Base-by-base conservation (phyloP, 1,140 invertebrate genomes). In the Mizuhopecten yessoensis region DNA sequence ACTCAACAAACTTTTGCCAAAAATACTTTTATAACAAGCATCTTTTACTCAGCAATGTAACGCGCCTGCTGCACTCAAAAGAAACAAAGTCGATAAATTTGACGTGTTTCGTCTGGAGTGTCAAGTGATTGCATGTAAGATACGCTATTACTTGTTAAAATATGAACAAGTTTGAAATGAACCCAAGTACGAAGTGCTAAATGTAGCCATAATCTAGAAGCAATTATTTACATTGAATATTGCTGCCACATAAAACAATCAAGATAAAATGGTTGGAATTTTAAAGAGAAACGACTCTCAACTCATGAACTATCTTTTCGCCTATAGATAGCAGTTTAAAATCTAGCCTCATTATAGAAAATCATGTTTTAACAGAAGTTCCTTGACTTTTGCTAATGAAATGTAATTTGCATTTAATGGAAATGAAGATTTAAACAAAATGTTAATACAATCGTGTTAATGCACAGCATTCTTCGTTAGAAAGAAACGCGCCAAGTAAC, bases 1-100 rank as follows among this genome's bases (percentile, higher is more conserved):
- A 75, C 57, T 75, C 57, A 75, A 75, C 57, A 13, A 75, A 75
- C 23, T 75, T 75, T 75, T 75, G 57, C 57, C 57, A 75, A 75
- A 75, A 75, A 75, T 75, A 75, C 57, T 29, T 75, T 75, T 75
- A 75, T 75, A 29, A 29, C 57, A 75, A 75, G 57, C 20, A n/a
- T 29, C n/a, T 75, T 75, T n/a, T 7, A n/a, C n/a, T n/a, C 23
- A 75, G 57, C 57, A 75, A 75, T 75, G 23, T 23, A n/a, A 75
- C 1, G 57, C 23, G 57, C 57, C 57, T 75, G 57, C 57, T 75
- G n/a, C 23, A 5, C 57, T 29, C 1, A 75, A 75, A 75, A 75
- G 45, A 57, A 23, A 23, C 45, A 29, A 29, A 75, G n/a, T 29
- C 57, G 57, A 75, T 75, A 75, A 75, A 75, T 75, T n/a, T 75